phyloP scores from a whole-genome alignment of 2,797 vertebrate species.

The Linurgus olivaceus region DNA sequence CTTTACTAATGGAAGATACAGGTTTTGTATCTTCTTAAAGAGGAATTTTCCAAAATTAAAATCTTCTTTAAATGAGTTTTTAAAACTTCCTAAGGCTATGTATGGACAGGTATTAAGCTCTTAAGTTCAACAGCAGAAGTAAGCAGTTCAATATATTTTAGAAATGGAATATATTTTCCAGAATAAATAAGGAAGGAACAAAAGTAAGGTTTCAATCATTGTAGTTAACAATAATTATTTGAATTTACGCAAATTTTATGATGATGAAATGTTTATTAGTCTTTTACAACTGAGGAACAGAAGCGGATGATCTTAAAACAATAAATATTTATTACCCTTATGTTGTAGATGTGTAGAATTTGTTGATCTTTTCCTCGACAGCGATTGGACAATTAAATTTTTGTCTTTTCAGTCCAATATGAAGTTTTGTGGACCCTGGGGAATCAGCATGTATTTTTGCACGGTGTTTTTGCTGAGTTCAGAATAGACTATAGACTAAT shows the following conservation, averaged over 20 bases:
- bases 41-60: not conserved
- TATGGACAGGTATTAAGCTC: not conserved
- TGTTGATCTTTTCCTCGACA: not conserved
- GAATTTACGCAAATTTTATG: not conserved
- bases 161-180: not conserved
- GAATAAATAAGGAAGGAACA: not conserved
- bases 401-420: not conserved
- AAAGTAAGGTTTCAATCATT: not conserved
- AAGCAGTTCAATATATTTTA: not conserved
- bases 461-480: not conserved
- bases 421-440: not conserved
- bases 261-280: not conserved
- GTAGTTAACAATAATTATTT: not conserved
- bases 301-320: not conserved
- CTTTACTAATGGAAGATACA: not conserved
- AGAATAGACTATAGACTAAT: not conserved
- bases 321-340: not conserved
- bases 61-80: not conserved
- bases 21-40: not conserved
- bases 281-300: not conserved
- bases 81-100: not conserved
- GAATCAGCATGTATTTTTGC: not conserved
- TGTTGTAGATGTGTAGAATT: not conserved
- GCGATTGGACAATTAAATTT: not conserved
- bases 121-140: not conserved